A percentile compares a stretch with the other conserved stretches of the same genome.
phyloP scores from a whole-genome alignment of 1,140 invertebrate species.

The Neodiprion lecontei region DNA sequence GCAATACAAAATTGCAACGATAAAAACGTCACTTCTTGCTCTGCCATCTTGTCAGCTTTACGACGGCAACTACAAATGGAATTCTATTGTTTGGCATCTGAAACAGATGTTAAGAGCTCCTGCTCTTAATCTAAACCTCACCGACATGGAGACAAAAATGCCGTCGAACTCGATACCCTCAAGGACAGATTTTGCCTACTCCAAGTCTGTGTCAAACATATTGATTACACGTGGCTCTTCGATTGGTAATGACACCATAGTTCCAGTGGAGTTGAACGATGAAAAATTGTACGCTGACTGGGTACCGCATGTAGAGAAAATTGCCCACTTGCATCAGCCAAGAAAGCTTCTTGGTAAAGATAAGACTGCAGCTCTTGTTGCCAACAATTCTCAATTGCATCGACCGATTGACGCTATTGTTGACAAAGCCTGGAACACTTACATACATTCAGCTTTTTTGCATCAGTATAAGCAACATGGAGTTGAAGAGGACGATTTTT shows the following conservation, averaged over 20 bases:
- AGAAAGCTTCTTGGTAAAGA: constrained; percentile 53
- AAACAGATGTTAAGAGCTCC: constrained; percentile 47
- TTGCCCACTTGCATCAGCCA: constrained; percentile 54
- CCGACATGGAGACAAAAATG: constrained; percentile 38
- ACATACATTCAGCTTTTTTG: constrained; percentile 60
- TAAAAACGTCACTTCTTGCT: constrained; percentile 55
- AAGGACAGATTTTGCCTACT: constrained; percentile 32
- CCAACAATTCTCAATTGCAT: constrained; percentile 58
- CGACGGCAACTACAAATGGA: constrained; percentile 51
- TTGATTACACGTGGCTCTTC: constrained; percentile 52
- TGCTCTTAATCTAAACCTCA: constrained; percentile 29
- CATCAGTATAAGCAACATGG: constrained; percentile 64
- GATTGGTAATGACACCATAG: constrained; percentile 32
- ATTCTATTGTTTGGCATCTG: constrained; percentile 43
- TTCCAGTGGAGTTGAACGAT: constrained; percentile 42
- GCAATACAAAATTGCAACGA: constrained; percentile 57
- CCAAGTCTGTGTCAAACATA: constrained; percentile 53
- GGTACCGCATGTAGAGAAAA: constrained; percentile 47
- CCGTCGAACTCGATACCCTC: constrained; percentile 18
- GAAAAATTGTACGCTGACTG: constrained; percentile 55
- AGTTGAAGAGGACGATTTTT: constrained; percentile 60
- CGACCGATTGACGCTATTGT: constrained; percentile 52
- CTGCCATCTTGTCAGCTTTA: constrained; percentile 36
- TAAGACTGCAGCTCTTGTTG: constrained; percentile 57
- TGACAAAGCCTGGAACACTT: constrained; percentile 60